Evolutionary conservation across 2,888 invertebrate genomes (phyloP), one percentile per base, ranked within the genome.

Genomic region (Rhagium mordax): DNA sequence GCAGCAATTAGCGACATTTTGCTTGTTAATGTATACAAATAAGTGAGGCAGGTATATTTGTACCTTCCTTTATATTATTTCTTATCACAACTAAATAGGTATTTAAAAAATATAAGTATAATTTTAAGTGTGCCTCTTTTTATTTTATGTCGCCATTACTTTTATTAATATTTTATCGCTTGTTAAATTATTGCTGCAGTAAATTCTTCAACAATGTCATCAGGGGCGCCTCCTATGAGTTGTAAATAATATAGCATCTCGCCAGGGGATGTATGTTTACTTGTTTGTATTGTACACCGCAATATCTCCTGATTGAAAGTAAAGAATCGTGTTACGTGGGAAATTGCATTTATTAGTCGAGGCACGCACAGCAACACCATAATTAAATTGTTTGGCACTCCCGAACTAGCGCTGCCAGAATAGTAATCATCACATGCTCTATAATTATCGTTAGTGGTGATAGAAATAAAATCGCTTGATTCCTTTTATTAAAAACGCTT

Each of bases 351-450:
- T 55, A 61, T 24, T 27, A 71, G 18, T 67, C 72, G 47, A 65
- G 51, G 72, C 79, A 77, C 79, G 78, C 70, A 18, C 73, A 65
- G 70, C 72, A 71, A 69, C 76, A 67, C 73, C 62, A 75, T 79
- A 79, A 79, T 79, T 78, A 78, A 79, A 79, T 79, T 79, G 79
- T 78, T 77, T 72, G 74, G 73, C 71, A 49, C 64, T 69, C 68
- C 70, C 47, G 64, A 29, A 67, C 61, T 53, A 20, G 24, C 71
- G 64, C 60, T 53, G 21, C 24, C 16, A 29, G 79, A 77, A 79
- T 79, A 79, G 72, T 69, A 72, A 79, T 61, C 48, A 61, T 48
- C 48, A 20, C 33, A 20, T 59, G 33, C 33, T 16, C 33, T 24
- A 16, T 59, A 33, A 33, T 59, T 33, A 59, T 59, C 33, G 13